Conservation (phyloP, 1,140 invertebrate genomes). For the Babylonia areolata region DNA sequence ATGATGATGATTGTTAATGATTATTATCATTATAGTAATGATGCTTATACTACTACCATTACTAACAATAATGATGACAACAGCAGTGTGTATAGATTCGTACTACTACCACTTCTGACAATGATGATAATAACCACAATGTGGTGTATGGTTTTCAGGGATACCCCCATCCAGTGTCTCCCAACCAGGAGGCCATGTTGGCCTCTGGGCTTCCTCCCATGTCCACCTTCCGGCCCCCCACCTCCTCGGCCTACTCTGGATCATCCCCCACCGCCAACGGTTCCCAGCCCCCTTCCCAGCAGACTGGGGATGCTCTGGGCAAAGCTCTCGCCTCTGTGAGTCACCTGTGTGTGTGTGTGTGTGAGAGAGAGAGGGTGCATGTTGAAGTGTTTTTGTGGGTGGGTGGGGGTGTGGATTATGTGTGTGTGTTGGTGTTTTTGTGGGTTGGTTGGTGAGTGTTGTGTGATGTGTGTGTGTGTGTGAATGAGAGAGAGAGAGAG, state of each 20-base stretch:
- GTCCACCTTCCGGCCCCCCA: conserved; percentile 87
- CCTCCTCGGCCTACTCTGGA: conserved; percentile 65
- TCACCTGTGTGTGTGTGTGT: conserved; percentile 42
- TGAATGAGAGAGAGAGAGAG: too few species aligned
- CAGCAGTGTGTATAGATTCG: too few species aligned
- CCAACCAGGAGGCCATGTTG: conserved; percentile 81
- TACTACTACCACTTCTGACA: too few species aligned
- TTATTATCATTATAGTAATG: too few species aligned
- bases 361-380: too few species aligned
- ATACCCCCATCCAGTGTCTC: conserved; percentile 79
- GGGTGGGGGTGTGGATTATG: neutral
- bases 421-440: neutral
- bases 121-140: neutral
- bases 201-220: conserved; percentile 91
- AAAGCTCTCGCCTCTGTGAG: conserved; percentile 87
- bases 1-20: too few species aligned
- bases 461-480: neutral
- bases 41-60: too few species aligned
- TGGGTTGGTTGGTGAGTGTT: neutral
- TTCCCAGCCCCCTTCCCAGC: conserved; percentile 70
- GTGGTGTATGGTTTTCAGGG: conserved; percentile 38
- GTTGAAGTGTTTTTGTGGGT: too few species aligned
- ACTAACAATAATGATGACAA: too few species aligned
- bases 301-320: conserved; percentile 84
- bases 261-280: conserved; percentile 69